Evolutionary conservation across 2,113 vertebrate species (phyloP).

Genomic region (Perccottus glenii): DNA sequence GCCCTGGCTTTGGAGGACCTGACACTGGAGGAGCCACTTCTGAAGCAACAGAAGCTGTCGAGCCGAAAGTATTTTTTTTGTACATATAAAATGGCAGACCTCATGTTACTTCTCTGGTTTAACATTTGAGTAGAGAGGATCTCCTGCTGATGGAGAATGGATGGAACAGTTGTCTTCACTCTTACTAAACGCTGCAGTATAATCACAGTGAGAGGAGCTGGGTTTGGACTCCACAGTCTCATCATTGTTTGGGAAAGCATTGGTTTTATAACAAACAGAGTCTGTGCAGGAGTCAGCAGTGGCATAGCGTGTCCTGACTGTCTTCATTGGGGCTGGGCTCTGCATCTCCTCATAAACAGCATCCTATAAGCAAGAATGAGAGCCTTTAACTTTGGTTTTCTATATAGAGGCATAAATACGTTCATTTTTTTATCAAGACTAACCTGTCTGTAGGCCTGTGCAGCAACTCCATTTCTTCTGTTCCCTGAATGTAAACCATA

Average conservation of each 20-base stretch:
- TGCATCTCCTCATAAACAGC: slow-evolving; percentile 38
- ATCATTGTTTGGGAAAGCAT: not conserved
- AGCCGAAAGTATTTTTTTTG: too few species aligned
- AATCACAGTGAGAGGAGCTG: slow-evolving; percentile 10
- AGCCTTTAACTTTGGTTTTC: too few species aligned
- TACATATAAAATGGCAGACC: too few species aligned
- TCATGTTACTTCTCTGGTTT: not conserved
- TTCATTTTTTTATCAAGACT: not conserved
- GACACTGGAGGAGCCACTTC: too few species aligned
- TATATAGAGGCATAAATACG: not conserved
- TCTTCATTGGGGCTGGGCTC: not conserved
- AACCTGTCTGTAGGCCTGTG: slow-evolving; percentile 14
- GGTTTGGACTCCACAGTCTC: not conserved
- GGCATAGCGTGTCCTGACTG: not conserved
- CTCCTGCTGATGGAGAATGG: not conserved
- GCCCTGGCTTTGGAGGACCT: too few species aligned
- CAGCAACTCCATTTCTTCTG: not conserved
- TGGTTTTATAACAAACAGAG: slow-evolving; percentile 4
- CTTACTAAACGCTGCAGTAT: not conserved
- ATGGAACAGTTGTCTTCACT: not conserved
- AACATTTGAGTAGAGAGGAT: too few species aligned
- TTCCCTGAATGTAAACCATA: not conserved
- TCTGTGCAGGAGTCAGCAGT: not conserved
- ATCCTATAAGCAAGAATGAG: slow-evolving; percentile 6
- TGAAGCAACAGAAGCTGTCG: too few species aligned